Evolutionary conservation across 2,888 invertebrate species (phyloP), one percentile per base, ranked within the genome.

Genomic region (Heliconius aoede): DNA sequence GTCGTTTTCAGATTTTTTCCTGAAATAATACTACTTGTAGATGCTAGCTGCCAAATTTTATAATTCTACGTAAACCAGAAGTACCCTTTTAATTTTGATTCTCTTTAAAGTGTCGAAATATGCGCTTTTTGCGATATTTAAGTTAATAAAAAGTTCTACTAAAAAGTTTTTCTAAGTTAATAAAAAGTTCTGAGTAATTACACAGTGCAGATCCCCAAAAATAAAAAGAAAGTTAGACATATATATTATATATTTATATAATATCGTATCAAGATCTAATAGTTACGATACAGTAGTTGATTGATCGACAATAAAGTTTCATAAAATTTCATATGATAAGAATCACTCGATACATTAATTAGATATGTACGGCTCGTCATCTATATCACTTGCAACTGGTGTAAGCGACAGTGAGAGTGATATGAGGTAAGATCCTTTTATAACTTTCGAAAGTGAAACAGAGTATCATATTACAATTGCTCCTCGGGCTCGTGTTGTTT

Each of bases 361-460:
- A 71, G 72, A 74, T 72, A 78, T 76, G 60, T 68, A 58, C 40
- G 78, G 15, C 51, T 71, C 64, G 62, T 28, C 55, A 76, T 77
- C 65, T 71, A 77, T 55, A 73, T 67, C 72, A 81, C 81, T 81
- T 78, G 79, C 71, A 81, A 82, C 83, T 81, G 80, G 83, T 83
- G 82, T 74, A 79, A 80, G 79, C 64, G 82, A 78, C 79, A 80
- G 82, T 80, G 83, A 81, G 82, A 81, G 81, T 79, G 79, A 69
- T 76, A 65, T 76, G 73, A 78, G 73, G 73, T 80, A 80, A 81
- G 81, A 78, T 80, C 81, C 77, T 81, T 79, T 79, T 81, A 81
- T 80, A 79, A 81, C 81, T 81, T 82, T 83, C 82, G 82, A 82
- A 82, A 81, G 84, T 79, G 80, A 79, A 74, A 73, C 76, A 77